Evolutionary conservation across 2,113 vertebrate genomes (phyloP).

Genomic region (Oophaga pumilio): DNA sequence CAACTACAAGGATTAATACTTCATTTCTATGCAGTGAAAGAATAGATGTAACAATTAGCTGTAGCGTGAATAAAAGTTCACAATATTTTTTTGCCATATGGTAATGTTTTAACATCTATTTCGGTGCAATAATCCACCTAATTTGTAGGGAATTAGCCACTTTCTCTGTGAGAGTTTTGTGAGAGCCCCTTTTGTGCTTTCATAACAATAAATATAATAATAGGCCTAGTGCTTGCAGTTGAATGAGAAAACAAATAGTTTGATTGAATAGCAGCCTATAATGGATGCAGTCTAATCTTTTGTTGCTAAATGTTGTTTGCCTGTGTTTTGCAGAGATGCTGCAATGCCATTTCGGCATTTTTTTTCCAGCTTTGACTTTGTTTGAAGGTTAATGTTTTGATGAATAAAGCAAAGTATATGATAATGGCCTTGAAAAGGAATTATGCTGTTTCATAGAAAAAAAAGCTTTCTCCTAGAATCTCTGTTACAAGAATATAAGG

Average conservation of each 20-base stretch:
- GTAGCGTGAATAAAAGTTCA: conserved; percentile 13
- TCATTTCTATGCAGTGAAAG: neutral
- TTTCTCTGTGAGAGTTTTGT: conserved; percentile 10
- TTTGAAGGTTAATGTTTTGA: conserved; percentile 53
- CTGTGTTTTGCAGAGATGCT: conserved; percentile 30
- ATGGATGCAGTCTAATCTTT: conserved; percentile 32
- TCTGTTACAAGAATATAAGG: conserved; percentile 39
- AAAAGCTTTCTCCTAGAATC: conserved; percentile 24
- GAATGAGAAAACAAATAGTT: conserved; percentile 46
- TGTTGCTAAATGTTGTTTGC: conserved; percentile 18
- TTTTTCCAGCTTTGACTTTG: conserved; percentile 2
- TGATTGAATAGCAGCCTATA: conserved; percentile 42
- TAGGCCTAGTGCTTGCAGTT: conserved; percentile 25
- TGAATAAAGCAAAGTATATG: conserved; percentile 42
- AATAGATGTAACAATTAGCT: neutral
- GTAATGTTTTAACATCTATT: neutral
- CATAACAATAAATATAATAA: conserved; percentile 44
- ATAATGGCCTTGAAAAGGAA: conserved; percentile 40
- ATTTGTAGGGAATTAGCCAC: conserved; percentile 29
- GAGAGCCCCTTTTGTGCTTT: conserved; percentile 8
- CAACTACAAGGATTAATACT: neutral
- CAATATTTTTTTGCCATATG: conserved; percentile 1
- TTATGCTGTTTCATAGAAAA: conserved; percentile 24
- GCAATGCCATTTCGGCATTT: conserved; percentile 44
- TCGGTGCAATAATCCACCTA: conserved; percentile 19